These are phyloP conservation scores for Nowickia ferox DNA, from an alignment of 2,888 invertebrate species.

Conservation along the genomic window DNA sequence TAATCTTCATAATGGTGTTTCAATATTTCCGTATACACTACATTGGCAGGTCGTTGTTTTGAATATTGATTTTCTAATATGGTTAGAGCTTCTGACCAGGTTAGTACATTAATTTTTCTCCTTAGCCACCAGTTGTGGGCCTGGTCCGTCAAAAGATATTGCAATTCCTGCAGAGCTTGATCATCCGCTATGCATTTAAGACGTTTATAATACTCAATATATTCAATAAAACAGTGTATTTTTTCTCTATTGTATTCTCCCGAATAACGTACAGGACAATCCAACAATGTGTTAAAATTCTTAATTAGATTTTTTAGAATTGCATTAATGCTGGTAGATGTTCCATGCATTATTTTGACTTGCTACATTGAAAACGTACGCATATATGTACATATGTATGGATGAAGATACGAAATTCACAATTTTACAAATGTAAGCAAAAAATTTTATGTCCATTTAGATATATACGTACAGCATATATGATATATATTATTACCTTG, in stretches of 20 bases:
- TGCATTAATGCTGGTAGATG: slow-evolving; percentile 46
- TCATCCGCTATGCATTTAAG: slow-evolving; percentile 65
- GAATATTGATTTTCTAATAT: slow-evolving; percentile 60
- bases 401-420: not conserved
- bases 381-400: not conserved
- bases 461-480: too few species aligned
- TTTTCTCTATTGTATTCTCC: slow-evolving; percentile 62
- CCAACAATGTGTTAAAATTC: slow-evolving; percentile 64
- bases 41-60: slow-evolving; percentile 37
- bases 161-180: slow-evolving; percentile 65
- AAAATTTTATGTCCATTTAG: not conserved
- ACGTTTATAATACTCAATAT: slow-evolving; percentile 64
- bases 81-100: slow-evolving; percentile 61
- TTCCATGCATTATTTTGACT: slow-evolving; percentile 33
- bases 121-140: slow-evolving; percentile 62
- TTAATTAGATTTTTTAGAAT: slow-evolving; percentile 55
- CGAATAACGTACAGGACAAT: slow-evolving; percentile 64
- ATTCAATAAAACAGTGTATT: slow-evolving; percentile 66
- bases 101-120: slow-evolving; percentile 34
- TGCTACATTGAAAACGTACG: not conserved
- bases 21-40: slow-evolving; percentile 59
- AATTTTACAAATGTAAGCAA: not conserved
- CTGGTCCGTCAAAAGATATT: slow-evolving; percentile 54
- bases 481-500: not conserved
- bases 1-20: slow-evolving; percentile 38